Base-by-base conservation (phyloP, 2,113 vertebrate species). In the Salvelinus alpinus region DNA sequence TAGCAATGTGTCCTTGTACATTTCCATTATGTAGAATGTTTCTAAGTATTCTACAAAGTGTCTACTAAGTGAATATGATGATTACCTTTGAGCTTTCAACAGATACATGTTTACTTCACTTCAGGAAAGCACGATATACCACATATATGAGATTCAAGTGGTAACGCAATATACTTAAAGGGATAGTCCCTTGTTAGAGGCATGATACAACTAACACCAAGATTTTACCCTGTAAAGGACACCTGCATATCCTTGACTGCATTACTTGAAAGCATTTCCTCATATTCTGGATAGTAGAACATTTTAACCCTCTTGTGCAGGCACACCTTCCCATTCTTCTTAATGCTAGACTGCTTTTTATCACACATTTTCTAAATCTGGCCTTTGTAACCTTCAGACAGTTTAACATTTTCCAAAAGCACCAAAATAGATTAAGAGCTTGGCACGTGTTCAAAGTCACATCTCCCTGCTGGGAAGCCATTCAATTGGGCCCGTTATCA, bases 401-500 rank as follows among this genome's bases (percentile, higher is more conserved):
- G 71, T 71, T 71, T n/a, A 38, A 51, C 24, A 31, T 18, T 75
- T 71, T 57, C 38, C 5, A 54, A 59, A 60, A 34, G 18, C 12
- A 67, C 18, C 5, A 31, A 47, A 54, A 51, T 72, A 51, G 62
- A 67, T 31, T 60, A 25, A 71, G 64, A 72, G 47, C 67, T 8
- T 72, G 70, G 62, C 70, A 57, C 34, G 47, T 72, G 69, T 75
- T 67, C 51, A 62, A 75, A 71, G 31, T 71, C 78, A 80, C 70
- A 60, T 51, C 31, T 62, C 62, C 64, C 9, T 68, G 22, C 48
- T 13, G 3, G 48, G 34, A 60, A 60, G 5, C 57, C 20, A 13
- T 18, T 60, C 3, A 22, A 20, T 22, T 60, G 57, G 1, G 16
- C 57, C 20, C 5, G 9, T 60, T 38, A 24, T 64, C 22, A 68